Evolutionary conservation across 2,888 invertebrate genomes (phyloP), one percentile per base, ranked within the genome.

Genomic region (Teleogryllus oceanicus): DNA sequence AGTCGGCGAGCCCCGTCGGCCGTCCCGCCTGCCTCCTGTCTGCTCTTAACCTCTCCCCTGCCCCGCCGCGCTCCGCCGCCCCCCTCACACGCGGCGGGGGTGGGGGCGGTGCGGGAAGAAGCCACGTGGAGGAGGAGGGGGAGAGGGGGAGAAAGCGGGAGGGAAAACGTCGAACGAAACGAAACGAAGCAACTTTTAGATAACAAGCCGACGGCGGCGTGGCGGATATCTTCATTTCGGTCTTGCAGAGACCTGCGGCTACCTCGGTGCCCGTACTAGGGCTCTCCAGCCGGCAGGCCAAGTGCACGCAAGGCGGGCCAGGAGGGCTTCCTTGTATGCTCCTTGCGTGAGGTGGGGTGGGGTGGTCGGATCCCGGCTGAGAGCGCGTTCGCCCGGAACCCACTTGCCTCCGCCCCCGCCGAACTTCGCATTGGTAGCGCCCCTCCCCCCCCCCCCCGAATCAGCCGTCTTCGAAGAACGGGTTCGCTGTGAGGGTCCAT

Each of bases 1-100:
- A 80, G 80, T 81, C 77, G 50, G 62, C 50, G 16, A 50, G 21
- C 18, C 51, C 11, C 21, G 18, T 49, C 50, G 49, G 50, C n/a
- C 62, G 78, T 49, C 78, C n/a, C 77, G 77, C 77, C 37, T 49
- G 13, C 13, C n/a, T 49, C 77, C 24, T 49, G 49, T 37, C 62
- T 49, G 78, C 51, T 49, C 77, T 62, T 62, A 62, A n/a, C 62
- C 62, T 62, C 62, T 62, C 62, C n/a, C 62, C 62, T 62, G 4
- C n/a, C 11, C 62, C 62, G 18, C 62, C 62, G 3, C 62, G 16
- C 18, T 16, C 62, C 62, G 16, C 16, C 62, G 5, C 13, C 5
- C 62, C n/a, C 16, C 62, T 62, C n/a, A 13, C 62, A 13, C 62
- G 62, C 62, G 62, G 13, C 16, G 1, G 62, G 62, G 13, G 12